Conservation (phyloP, 2,888 invertebrate species). For the Cremastinae sp. region DNA sequence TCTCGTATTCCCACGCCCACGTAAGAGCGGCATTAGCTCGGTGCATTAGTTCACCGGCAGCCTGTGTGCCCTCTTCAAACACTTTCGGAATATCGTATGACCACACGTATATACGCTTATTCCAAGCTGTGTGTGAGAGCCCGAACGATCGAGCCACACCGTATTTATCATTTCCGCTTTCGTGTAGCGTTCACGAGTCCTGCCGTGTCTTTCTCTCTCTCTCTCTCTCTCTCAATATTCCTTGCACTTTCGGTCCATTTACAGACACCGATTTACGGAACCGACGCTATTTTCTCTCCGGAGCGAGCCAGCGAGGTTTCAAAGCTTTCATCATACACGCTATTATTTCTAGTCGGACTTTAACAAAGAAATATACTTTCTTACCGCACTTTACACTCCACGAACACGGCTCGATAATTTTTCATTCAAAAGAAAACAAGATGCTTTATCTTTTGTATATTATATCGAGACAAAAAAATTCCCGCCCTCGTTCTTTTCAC, state of each 20-base stretch:
- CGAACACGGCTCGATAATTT: too few species aligned
- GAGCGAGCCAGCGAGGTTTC: background rate
- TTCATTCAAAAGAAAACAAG: too few species aligned
- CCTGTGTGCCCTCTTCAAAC: conserved; percentile 4
- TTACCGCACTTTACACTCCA: too few species aligned
- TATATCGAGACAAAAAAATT: too few species aligned
- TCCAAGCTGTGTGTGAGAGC: background rate
- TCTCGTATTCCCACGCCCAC: conserved; percentile 53
- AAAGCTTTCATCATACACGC: background rate
- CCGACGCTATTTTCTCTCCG: conserved; percentile 33
- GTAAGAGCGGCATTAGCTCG: conserved; percentile 16
- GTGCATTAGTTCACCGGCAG: conserved; percentile 42
- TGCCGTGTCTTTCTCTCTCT: too few species aligned
- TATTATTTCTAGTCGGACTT: background rate
- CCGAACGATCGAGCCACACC: conserved; percentile 19
- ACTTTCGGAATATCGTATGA: conserved; percentile 12
- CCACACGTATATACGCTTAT: background rate
- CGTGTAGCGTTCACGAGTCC: conserved; percentile 16
- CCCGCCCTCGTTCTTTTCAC: too few species aligned
- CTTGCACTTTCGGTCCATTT: conserved; percentile 43
- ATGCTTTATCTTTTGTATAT: too few species aligned
- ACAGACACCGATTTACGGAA: conserved; percentile 26
- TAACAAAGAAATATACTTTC: too few species aligned
- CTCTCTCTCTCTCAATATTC: background rate
- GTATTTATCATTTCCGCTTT: conserved; percentile 46